phyloP scores from a whole-genome alignment of 2,113 vertebrate species.

The Oreamnos americanus region DNA sequence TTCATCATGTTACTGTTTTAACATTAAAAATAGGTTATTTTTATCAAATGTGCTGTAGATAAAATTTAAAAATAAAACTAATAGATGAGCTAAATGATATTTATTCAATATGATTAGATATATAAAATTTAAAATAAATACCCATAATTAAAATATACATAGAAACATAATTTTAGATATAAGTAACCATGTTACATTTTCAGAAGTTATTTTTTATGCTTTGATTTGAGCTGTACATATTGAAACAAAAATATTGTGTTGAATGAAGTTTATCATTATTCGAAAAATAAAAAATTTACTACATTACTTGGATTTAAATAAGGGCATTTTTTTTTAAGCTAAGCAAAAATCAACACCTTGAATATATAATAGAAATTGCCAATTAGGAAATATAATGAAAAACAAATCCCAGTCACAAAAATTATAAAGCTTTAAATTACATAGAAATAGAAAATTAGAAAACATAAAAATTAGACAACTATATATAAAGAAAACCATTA shows the following conservation, averaged over 20 bases:
- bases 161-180: neutral
- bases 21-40: neutral
- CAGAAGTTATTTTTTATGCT: neutral
- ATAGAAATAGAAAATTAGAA: neutral
- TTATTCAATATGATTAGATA: neutral
- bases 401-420: neutral
- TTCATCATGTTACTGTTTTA: neutral
- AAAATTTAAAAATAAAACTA: neutral
- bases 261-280: neutral
- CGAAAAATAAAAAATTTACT: neutral
- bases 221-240: neutral
- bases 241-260: neutral
- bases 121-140: neutral
- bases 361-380: neutral
- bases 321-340: neutral
- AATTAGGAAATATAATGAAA: neutral
- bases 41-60: neutral
- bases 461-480: neutral
- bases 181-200: neutral
- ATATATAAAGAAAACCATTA: neutral
- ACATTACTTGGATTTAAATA: neutral
- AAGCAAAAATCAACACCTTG: neutral
- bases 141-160: neutral
- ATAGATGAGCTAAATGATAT: neutral
- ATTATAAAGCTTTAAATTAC: neutral